A percentile compares a stretch with the other conserved stretches of the same genome.
Evolutionary conservation across 2,113 vertebrate species (phyloP).

Genomic region (Marmota monax): DNA sequence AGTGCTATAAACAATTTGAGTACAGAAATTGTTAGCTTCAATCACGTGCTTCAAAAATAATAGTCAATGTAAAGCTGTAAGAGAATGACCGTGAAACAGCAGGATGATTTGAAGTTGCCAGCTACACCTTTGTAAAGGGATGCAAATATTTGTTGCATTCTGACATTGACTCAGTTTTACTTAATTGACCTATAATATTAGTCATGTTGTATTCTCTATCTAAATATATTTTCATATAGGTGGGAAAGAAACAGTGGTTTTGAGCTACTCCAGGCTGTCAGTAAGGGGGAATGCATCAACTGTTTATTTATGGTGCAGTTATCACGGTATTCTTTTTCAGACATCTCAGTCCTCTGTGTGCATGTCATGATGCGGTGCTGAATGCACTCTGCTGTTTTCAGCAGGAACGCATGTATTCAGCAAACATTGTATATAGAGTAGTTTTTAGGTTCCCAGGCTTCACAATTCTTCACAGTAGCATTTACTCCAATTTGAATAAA

Average conservation of each 20-base stretch:
- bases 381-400: conserved; percentile 39
- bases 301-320: conserved; percentile 50
- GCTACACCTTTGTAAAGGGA: not conserved
- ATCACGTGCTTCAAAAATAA: not conserved
- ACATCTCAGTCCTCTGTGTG: not conserved
- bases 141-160: not conserved
- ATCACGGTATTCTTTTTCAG: not conserved
- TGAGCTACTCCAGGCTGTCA: not conserved
- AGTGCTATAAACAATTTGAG: conserved; percentile 9
- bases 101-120: not conserved
- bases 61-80: not conserved
- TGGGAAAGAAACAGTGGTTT: conserved; percentile 22
- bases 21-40: conserved; percentile 16
- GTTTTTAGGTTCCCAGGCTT: conserved; percentile 64
- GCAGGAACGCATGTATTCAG: conserved; percentile 56
- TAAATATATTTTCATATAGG: not conserved
- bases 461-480: conserved; percentile 38
- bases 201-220: not conserved
- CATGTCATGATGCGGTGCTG: conserved; percentile 51
- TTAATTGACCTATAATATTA: not conserved
- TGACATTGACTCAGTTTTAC: not conserved
- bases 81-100: not conserved
- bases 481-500: conserved; percentile 67
- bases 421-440: conserved; percentile 74
- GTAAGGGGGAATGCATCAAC: not conserved